Evolutionary conservation across 2,888 invertebrate genomes (phyloP).

Genomic region (Graphium colonna): DNA sequence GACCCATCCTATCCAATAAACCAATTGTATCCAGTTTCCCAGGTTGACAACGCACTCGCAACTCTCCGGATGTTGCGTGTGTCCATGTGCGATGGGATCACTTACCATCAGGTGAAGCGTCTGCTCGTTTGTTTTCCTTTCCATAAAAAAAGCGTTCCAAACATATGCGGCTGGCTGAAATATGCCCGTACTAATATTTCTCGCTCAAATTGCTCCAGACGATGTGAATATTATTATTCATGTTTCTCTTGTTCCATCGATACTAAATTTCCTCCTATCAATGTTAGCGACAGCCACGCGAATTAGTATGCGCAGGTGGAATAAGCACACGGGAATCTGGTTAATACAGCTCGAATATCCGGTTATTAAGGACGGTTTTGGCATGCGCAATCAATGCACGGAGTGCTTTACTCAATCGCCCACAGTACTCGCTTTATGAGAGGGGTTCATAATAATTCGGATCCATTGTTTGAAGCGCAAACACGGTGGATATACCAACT

Average conservation of each 20-base stretch:
- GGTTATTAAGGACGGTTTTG: constrained; percentile 5
- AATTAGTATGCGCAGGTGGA: constrained; percentile 6
- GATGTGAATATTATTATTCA: constrained; percentile 21
- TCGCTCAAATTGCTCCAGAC: constrained; percentile 2
- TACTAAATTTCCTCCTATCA: constrained; percentile 23
- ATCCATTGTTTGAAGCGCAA: constrained; percentile 63
- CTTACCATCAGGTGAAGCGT: no score
- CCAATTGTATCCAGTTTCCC: no score
- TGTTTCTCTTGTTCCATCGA: constrained; percentile 19
- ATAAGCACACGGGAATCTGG: not conserved
- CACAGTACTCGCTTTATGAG: constrained; percentile 22
- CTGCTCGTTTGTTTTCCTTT: no score
- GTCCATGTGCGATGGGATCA: no score
- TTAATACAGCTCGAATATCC: not conserved
- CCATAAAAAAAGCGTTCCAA: no score
- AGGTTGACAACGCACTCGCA: no score
- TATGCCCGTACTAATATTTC: not conserved
- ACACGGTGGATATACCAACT: constrained; percentile 41
- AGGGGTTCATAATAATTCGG: constrained; percentile 56
- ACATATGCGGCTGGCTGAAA: not conserved
- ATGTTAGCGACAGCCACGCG: constrained; percentile 10
- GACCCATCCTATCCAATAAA: no score
- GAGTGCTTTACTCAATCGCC: constrained; percentile 17
- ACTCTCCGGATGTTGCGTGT: no score
- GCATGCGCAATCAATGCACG: not conserved